Conservation (phyloP, 2,797 vertebrate genomes). For the Heterohyrax brucei region DNA sequence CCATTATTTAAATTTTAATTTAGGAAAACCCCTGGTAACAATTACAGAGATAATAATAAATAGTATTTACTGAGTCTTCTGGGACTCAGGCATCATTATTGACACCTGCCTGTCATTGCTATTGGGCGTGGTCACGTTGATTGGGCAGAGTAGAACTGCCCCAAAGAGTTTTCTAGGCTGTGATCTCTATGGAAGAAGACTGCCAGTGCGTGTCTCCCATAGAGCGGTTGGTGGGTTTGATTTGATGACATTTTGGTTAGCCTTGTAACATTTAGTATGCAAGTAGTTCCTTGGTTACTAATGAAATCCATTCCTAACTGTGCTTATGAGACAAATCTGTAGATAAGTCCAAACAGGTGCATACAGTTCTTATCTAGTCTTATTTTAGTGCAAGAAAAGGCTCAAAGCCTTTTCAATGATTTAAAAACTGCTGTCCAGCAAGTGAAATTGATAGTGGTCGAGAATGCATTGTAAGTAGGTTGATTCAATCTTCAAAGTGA, state of each 20-base stretch:
- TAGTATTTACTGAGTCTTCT: not conserved
- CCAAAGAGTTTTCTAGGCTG: not conserved
- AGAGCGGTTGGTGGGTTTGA: not conserved
- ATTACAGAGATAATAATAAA: not conserved
- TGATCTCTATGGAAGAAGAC: not conserved
- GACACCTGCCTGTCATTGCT: not conserved
- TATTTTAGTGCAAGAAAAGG: too few relatives aligned
- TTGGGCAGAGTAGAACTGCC: not conserved
- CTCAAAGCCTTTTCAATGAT: too few relatives aligned
- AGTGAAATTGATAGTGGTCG: too few relatives aligned
- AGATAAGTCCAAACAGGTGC: too few relatives aligned
- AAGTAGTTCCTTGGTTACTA: too few relatives aligned
- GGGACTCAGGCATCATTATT: not conserved
- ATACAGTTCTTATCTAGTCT: too few relatives aligned
- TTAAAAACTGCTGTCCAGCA: too few relatives aligned
- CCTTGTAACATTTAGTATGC: not conserved
- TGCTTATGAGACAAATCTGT: too few relatives aligned
- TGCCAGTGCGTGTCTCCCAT: not conserved
- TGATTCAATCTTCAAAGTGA: too few relatives aligned
- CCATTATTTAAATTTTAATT: conserved; percentile 56
- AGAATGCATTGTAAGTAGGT: too few relatives aligned
- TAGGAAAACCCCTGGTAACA: conserved; percentile 20
- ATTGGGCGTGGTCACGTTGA: not conserved
- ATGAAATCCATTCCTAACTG: too few relatives aligned
- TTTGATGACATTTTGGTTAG: not conserved